These are phyloP conservation scores for Incurvaria masculella DNA, from an alignment of 2,888 invertebrate genomes.

Conservation along the genomic window DNA sequence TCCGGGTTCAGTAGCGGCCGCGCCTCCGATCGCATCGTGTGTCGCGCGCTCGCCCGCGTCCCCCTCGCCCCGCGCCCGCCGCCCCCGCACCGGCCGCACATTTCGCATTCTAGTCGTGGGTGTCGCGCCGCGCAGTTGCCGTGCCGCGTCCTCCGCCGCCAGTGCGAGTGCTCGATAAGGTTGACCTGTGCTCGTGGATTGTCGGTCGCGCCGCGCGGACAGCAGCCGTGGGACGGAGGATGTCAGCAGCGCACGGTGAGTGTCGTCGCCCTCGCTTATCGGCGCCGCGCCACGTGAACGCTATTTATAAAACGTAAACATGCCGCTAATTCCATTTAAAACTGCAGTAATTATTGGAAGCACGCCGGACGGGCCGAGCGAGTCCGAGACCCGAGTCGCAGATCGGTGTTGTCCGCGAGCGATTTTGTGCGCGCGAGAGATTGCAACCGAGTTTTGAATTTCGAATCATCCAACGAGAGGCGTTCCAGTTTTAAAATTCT, in stretches of 20 bases:
- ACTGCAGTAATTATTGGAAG: constrained; percentile 7
- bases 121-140: constrained; percentile 54
- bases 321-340: constrained; percentile 44
- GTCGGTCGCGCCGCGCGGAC: constrained; percentile 39
- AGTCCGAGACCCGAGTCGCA: not conserved
- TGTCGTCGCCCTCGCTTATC: constrained; percentile 23
- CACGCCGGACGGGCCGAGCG: not conserved
- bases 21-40: constrained; percentile 51
- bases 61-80: constrained; percentile 4
- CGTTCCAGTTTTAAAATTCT: no score
- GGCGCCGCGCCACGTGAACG: constrained; percentile 49
- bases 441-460: no score
- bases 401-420: not conserved
- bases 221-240: constrained; percentile 31
- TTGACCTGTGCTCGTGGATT: constrained; percentile 32
- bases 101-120: constrained; percentile 55
- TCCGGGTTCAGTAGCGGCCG: constrained; percentile 37
- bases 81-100: constrained; percentile 29
- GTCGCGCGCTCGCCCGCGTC: constrained; percentile 29
- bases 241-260: constrained; percentile 57
- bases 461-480: no score
- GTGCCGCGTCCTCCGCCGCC: constrained; percentile 52
- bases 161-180: constrained; percentile 29
- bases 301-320: constrained; percentile 55
- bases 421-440: no score